phyloP scores from a whole-genome alignment of 1,140 invertebrate species.

The Ridgeia piscesae region DNA sequence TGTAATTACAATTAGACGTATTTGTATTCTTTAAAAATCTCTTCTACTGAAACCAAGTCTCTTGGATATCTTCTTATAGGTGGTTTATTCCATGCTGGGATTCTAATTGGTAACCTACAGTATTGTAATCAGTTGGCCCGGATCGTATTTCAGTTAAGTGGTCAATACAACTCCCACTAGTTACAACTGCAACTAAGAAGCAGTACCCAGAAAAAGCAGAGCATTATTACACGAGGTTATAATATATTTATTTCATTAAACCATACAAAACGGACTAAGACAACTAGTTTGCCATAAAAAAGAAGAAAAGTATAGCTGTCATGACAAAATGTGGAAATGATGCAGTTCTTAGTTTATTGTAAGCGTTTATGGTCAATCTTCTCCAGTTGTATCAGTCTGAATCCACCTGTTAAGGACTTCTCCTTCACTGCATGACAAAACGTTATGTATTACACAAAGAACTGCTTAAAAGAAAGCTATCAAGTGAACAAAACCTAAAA shows the following conservation, averaged over 20 bases:
- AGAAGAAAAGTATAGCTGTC: not conserved
- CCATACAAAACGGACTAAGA: not conserved
- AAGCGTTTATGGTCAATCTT: constrained; percentile 77
- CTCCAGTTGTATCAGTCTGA: constrained; percentile 75
- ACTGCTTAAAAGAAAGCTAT: too few species aligned
- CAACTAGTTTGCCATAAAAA: not conserved
- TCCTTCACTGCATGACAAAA: not conserved
- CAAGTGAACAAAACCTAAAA: too few species aligned
- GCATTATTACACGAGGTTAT: not conserved
- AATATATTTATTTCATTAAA: not conserved
- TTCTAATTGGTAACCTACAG: not conserved
- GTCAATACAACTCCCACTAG: not conserved
- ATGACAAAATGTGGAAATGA: not conserved
- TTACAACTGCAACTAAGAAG: not conserved
- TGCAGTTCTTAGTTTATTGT: not conserved
- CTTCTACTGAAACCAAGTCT: not conserved
- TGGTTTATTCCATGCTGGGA: not conserved
- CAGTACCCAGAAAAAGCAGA: not conserved
- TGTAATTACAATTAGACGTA: too few species aligned
- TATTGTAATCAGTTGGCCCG: not conserved
- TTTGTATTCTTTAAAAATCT: not conserved
- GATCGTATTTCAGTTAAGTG: not conserved
- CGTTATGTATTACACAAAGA: too few species aligned
- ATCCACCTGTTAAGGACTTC: not conserved
- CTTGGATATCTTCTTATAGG: not conserved